phyloP scores from a whole-genome alignment of 2,797 vertebrate genomes.

The Leptatherina wallacei region DNA sequence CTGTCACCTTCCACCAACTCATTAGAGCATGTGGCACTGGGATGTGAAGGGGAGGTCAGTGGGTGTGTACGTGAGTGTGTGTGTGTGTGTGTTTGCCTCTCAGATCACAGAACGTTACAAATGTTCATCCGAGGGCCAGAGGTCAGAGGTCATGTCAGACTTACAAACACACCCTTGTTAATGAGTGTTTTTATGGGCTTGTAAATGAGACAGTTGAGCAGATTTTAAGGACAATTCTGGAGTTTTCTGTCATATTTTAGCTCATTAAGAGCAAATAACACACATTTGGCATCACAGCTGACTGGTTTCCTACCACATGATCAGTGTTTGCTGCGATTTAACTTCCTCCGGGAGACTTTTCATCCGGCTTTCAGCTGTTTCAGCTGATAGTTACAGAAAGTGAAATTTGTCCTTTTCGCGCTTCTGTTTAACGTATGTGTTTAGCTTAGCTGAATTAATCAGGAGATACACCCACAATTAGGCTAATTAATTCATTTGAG shows the following conservation, averaged over 20 bases:
- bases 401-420: not conserved
- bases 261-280: conserved; percentile 10
- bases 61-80: conserved; percentile 10
- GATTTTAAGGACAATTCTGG: conserved; percentile 15
- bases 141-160: conserved; percentile 37
- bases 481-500: conserved; percentile 79
- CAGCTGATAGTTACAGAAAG: not conserved
- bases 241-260: conserved; percentile 13
- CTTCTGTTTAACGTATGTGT: conserved; percentile 8
- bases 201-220: conserved; percentile 6
- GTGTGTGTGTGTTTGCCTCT: not conserved
- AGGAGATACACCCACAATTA: conserved; percentile 60
- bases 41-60: conserved; percentile 19
- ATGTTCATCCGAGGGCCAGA: conserved; percentile 27
- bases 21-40: conserved; percentile 58
- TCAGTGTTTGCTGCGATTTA: conserved; percentile 13
- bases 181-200: conserved; percentile 7
- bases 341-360: conserved; percentile 16
- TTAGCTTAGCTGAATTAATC: conserved; percentile 39
- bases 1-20: conserved; percentile 43
- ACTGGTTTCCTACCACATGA: not conserved
- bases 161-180: conserved; percentile 6
- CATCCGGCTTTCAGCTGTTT: conserved; percentile 4
- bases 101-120: conserved; percentile 20
- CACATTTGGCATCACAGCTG: conserved; percentile 1